Percentiles rank a stretch among this genome's conserved stretches.
Conservation (phyloP, 2,797 vertebrate species). For the Acridotheres tristis region DNA sequence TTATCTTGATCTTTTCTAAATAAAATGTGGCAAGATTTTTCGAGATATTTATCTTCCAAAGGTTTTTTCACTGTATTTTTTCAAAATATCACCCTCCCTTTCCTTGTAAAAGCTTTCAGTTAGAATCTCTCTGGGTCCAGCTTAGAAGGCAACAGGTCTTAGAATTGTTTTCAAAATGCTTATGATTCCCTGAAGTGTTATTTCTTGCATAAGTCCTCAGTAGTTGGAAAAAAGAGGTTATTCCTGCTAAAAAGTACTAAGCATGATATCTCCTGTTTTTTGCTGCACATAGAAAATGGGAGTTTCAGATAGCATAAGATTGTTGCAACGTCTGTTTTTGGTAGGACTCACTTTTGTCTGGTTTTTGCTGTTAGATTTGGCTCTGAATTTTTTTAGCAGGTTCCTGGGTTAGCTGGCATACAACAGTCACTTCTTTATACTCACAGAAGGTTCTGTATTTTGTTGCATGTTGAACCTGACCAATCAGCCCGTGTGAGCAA, state of each 20-base stretch:
- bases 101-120: background rate
- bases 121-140: background rate
- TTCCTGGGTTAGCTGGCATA: background rate
- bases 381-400: background rate
- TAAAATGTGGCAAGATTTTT: background rate
- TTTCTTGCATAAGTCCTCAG: background rate
- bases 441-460: background rate
- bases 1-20: background rate
- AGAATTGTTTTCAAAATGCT: background rate
- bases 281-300: background rate
- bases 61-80: background rate
- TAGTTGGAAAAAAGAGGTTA: background rate
- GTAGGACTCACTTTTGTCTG: background rate
- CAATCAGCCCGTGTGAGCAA: accelerated
- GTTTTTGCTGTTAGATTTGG: background rate
- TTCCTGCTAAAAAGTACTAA: background rate
- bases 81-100: background rate
- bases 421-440: background rate
- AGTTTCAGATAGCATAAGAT: background rate
- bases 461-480: background rate
- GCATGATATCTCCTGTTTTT: background rate
- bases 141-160: background rate
- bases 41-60: background rate
- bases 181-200: background rate
- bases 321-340: background rate